phyloP scores from a whole-genome alignment of 2,888 invertebrate genomes.

The Nomada fucata region DNA sequence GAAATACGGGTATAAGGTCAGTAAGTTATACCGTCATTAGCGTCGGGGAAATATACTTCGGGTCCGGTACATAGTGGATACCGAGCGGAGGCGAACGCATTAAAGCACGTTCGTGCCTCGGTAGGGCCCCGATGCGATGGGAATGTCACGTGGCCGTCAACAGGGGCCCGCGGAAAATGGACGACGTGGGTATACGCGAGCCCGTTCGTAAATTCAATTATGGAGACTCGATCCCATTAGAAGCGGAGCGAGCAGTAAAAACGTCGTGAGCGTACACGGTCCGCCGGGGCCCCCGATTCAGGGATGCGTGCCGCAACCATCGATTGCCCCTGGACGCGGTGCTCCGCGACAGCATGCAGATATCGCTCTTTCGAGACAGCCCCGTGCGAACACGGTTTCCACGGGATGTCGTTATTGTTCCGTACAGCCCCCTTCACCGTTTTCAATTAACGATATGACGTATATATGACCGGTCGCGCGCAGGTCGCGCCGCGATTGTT shows the following conservation, averaged over 20 bases:
- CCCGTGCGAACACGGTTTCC: constrained; percentile 43
- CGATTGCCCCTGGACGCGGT: constrained; percentile 31
- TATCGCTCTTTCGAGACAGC: constrained; percentile 54
- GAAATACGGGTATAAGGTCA: constrained; percentile 41
- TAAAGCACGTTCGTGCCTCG: constrained; percentile 44
- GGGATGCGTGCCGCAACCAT: constrained; percentile 62
- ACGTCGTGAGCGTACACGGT: constrained; percentile 30
- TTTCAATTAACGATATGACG: constrained; percentile 56
- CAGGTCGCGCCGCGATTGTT: background rate
- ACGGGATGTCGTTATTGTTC: constrained; percentile 48
- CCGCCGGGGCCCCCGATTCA: constrained; percentile 33
- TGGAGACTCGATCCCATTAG: constrained; percentile 67
- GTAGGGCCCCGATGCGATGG: constrained; percentile 51
- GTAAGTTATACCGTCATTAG: constrained; percentile 71
- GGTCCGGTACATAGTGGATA: constrained; percentile 26
- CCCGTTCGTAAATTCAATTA: constrained; percentile 69
- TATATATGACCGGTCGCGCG: background rate
- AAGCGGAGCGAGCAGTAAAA: constrained; percentile 60
- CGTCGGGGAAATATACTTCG: constrained; percentile 63
- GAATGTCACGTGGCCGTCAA: constrained; percentile 61
- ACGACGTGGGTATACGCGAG: constrained; percentile 51
- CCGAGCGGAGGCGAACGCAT: constrained; percentile 45
- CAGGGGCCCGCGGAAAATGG: constrained; percentile 55
- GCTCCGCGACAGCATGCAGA: constrained; percentile 51
- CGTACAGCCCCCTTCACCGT: constrained; percentile 49